Evolutionary conservation across 1,140 invertebrate genomes (phyloP).

Genomic region (Drosophila nebulosa): DNA sequence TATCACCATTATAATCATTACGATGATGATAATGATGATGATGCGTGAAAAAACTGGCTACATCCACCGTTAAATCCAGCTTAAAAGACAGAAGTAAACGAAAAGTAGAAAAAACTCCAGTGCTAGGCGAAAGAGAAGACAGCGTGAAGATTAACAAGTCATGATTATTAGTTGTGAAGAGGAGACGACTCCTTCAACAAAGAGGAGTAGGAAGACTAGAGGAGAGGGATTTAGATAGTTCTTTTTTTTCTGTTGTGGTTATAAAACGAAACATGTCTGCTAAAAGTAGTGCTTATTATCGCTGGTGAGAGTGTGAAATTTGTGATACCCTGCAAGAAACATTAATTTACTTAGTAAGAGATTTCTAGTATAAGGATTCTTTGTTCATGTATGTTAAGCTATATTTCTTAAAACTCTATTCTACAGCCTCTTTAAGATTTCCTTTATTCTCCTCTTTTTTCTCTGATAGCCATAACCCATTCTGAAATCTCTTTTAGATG

Average conservation of each 20-base stretch:
- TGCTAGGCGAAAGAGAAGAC: constrained; percentile 37
- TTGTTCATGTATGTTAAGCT: no score
- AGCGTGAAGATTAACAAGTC: constrained; percentile 75
- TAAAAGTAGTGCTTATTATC: background rate
- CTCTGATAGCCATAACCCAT: no score
- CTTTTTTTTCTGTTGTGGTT: background rate
- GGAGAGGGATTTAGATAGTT: background rate
- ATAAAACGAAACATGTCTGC: constrained; percentile 1
- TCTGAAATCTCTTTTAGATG: no score
- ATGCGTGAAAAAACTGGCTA: constrained; percentile 39
- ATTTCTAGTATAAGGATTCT: no score
- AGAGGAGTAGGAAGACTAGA: background rate
- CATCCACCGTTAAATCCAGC: background rate
- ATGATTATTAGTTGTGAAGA: constrained; percentile 69
- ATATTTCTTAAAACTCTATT: no score
- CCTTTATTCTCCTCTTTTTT: no score
- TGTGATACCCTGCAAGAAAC: background rate
- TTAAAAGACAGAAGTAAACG: background rate
- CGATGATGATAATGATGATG: constrained; percentile 40
- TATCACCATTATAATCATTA: constrained; percentile 21
- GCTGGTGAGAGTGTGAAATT: background rate
- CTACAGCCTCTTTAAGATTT: no score
- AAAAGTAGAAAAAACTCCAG: constrained; percentile 2
- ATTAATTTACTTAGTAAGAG: background rate
- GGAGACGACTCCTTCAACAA: constrained; percentile 23